Percentiles rank a stretch among this genome's conserved stretches.
Conservation (phyloP, 2,888 invertebrate species). For the Epinotia bilunana region DNA sequence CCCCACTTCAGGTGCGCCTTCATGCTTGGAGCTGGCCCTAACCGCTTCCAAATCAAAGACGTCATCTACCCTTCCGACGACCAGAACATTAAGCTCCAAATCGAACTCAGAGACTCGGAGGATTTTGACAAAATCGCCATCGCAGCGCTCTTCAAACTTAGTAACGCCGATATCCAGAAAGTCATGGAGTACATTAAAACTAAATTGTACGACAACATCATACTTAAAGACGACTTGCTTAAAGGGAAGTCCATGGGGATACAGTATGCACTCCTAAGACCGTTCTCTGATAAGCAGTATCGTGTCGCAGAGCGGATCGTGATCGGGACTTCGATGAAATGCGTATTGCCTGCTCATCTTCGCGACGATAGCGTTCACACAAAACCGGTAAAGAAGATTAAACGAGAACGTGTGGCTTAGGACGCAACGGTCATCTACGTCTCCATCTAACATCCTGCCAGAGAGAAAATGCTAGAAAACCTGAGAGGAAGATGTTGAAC, state of each 20-base stretch:
- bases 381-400: slow-evolving; percentile 64
- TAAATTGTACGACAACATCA: slow-evolving; percentile 63
- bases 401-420: slow-evolving; percentile 52
- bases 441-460: background rate
- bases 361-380: slow-evolving; percentile 64
- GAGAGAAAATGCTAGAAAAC: slow-evolving; percentile 5
- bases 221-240: slow-evolving; percentile 67
- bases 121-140: slow-evolving; percentile 76
- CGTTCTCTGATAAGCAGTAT: slow-evolving; percentile 70
- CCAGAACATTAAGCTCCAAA: slow-evolving; percentile 68
- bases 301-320: slow-evolving; percentile 71
- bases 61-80: slow-evolving; percentile 72
- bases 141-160: slow-evolving; percentile 68
- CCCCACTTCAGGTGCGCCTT: slow-evolving; percentile 71
- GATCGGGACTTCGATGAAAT: slow-evolving; percentile 62
- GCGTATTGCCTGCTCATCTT: slow-evolving; percentile 59
- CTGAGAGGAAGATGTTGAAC: background rate
- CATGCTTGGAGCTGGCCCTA: slow-evolving; percentile 75
- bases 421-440: slow-evolving; percentile 30
- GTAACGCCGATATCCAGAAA: slow-evolving; percentile 65
- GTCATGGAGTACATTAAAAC: slow-evolving; percentile 69
- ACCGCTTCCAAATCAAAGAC: slow-evolving; percentile 74
- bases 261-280: slow-evolving; percentile 69
- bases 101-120: slow-evolving; percentile 73
- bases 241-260: slow-evolving; percentile 73